These are phyloP conservation scores for Lithodes maja DNA, from an alignment of 2,888 invertebrate species.

Conservation along the genomic window DNA sequence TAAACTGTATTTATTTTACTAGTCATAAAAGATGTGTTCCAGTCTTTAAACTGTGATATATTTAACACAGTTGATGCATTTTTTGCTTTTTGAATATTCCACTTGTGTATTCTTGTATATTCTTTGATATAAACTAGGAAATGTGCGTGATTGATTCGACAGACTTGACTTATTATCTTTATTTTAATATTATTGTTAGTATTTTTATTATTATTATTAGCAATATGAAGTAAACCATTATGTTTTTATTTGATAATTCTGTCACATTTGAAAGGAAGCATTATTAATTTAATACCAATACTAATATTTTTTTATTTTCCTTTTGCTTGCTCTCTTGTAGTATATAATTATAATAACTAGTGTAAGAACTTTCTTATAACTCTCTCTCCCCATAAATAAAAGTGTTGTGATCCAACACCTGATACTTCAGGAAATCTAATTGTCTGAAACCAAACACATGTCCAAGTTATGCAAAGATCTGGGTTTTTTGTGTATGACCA, in stretches of 20 bases:
- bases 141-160: background rate
- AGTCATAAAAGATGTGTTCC: constrained; percentile 22
- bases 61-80: constrained; percentile 34
- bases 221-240: background rate
- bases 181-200: background rate
- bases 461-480: too few relatives aligned
- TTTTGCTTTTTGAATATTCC: background rate
- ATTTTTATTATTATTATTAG: background rate
- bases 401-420: too few relatives aligned
- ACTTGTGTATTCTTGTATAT: background rate
- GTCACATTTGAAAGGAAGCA: too few relatives aligned
- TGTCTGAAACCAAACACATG: too few relatives aligned
- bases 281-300: background rate
- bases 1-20: constrained; percentile 34
- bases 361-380: too few relatives aligned
- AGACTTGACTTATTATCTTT: background rate
- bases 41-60: constrained; percentile 37
- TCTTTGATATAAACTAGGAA: background rate
- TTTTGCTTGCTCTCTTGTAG: background rate
- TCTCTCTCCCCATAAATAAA: too few relatives aligned
- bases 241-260: background rate
- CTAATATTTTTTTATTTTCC: background rate
- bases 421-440: too few relatives aligned
- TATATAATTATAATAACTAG: background rate
- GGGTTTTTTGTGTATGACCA: too few relatives aligned